These are phyloP conservation scores for Drosophila neotestacea DNA, from an alignment of 2,888 invertebrate genomes.

Conservation along the genomic window DNA sequence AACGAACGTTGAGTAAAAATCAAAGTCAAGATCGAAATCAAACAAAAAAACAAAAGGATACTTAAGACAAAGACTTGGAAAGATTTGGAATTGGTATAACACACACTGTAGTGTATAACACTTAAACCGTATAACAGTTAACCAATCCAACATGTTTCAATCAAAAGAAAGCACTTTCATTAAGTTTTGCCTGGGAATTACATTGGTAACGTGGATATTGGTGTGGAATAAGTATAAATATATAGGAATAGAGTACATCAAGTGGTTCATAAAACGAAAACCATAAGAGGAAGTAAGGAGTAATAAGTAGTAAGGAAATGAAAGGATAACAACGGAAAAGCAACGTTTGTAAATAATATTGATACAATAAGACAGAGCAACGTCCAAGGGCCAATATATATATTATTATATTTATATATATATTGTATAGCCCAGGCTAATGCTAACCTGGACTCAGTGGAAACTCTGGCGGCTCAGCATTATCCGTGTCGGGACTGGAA, in stretches of 20 bases:
- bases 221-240: neutral
- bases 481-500: constrained; percentile 85
- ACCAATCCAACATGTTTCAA: constrained; percentile 52
- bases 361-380: constrained; percentile 46
- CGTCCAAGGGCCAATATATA: constrained; percentile 49
- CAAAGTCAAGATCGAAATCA: constrained; percentile 1
- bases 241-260: constrained; percentile 34
- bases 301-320: constrained; percentile 17
- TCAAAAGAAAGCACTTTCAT: constrained; percentile 38
- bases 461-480: constrained; percentile 84
- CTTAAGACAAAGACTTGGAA: constrained; percentile 23
- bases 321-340: constrained; percentile 27
- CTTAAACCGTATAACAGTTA: constrained; percentile 64
- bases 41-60: neutral
- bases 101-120: constrained; percentile 52
- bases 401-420: constrained; percentile 12
- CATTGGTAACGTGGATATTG: constrained; percentile 13
- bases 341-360: constrained; percentile 12
- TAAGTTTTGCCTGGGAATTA: constrained; percentile 23
- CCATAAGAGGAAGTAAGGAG: neutral
- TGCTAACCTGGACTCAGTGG: constrained; percentile 86
- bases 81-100: constrained; percentile 35
- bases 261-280: constrained; percentile 41
- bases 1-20: constrained; percentile 4
- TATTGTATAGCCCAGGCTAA: constrained; percentile 72